Conservation (phyloP, 2,888 invertebrate species). For the Branchipolynoe longqiensis region DNA sequence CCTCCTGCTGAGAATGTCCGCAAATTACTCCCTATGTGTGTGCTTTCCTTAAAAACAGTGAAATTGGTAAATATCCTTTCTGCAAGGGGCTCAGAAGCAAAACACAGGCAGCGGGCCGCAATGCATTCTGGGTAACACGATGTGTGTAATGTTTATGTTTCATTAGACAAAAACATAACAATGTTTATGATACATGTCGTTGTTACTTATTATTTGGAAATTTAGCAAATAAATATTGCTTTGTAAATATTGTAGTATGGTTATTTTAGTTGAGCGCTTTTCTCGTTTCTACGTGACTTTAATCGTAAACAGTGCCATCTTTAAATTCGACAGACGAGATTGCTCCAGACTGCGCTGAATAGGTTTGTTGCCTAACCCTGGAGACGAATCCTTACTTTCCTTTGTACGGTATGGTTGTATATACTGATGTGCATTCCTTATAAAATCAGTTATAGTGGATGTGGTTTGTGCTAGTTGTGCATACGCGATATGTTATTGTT, state of each 20-base stretch:
- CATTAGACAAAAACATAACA: neutral
- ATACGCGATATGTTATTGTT: too few species aligned
- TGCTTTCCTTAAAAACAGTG: constrained; percentile 7
- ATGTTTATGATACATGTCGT: neutral
- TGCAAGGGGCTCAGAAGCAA: neutral
- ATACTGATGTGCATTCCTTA: too few species aligned
- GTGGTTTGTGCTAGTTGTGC: too few species aligned
- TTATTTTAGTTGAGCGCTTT: neutral
- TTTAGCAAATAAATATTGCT: neutral
- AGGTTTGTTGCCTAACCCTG: too few species aligned
- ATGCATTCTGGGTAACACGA: constrained; percentile 1
- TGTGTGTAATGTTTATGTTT: neutral
- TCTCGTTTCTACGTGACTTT: neutral
- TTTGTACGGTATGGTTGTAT: too few species aligned
- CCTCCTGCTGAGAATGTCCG: neutral
- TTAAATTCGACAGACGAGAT: constrained; percentile 36
- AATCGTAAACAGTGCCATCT: constrained; percentile 4
- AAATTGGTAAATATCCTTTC: constrained; percentile 44
- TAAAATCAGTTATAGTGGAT: too few species aligned
- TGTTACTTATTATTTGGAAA: neutral
- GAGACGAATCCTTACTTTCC: too few species aligned
- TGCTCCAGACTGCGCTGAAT: too few species aligned
- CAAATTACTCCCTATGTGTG: neutral
- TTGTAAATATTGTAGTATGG: neutral
- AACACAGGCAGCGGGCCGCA: constrained; percentile 43